Evolutionary conservation across 1,140 invertebrate species (phyloP).

Genomic region (Camponotus pennsylvanicus): DNA sequence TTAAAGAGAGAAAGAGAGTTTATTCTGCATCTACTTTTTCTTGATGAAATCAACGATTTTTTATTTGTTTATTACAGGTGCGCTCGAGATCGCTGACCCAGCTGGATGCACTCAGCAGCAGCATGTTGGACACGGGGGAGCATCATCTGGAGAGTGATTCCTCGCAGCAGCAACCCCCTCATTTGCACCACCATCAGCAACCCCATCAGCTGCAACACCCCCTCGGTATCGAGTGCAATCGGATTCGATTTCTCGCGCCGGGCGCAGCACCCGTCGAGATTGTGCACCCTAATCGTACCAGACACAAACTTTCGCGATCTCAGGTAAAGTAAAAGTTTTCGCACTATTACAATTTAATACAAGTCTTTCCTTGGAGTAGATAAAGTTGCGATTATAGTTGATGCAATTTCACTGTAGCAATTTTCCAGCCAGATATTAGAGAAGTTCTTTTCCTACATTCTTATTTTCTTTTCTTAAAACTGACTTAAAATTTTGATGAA

Average conservation of each 20-base stretch:
- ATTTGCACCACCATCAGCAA: slow-evolving; percentile 74
- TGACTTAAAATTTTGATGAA: neutral
- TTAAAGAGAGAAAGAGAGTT: neutral
- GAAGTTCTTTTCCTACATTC: neutral
- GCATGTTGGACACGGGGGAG: slow-evolving; percentile 85
- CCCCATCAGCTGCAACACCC: slow-evolving; percentile 75
- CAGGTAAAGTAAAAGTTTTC: slow-evolving; percentile 83
- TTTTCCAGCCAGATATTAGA: neutral
- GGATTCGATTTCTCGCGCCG: slow-evolving; percentile 81
- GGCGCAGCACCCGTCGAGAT: slow-evolving; percentile 78
- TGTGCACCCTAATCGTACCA: slow-evolving; percentile 79
- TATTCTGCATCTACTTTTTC: neutral
- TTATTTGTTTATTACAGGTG: slow-evolving; percentile 84
- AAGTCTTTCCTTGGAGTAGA: too few relatives aligned
- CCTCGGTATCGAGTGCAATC: slow-evolving; percentile 78
- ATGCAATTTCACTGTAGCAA: neutral
- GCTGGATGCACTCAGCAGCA: slow-evolving; percentile 88
- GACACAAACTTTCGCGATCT: slow-evolving; percentile 88
- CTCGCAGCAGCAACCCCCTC: slow-evolving; percentile 77
- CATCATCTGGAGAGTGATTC: slow-evolving; percentile 78
- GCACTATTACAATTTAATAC: too few relatives aligned
- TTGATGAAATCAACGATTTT: neutral
- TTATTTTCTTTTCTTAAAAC: neutral
- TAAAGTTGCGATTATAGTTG: too few relatives aligned
- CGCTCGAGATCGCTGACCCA: slow-evolving; percentile 89